Conservation (phyloP, 1,140 invertebrate species). For the Frieseomelitta varia region DNA sequence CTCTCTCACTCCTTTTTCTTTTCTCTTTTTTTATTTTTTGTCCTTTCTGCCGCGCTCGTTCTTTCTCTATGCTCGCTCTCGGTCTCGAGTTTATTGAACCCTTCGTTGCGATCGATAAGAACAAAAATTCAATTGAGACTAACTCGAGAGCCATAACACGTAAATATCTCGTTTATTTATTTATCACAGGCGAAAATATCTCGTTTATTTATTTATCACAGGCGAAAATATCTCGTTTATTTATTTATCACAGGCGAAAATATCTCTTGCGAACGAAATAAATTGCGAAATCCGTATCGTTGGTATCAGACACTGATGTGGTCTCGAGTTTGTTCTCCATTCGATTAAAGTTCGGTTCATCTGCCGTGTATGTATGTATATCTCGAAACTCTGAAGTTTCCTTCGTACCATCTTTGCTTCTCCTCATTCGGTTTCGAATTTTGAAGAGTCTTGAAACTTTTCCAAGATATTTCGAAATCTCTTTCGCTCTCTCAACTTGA, state of each 20-base stretch:
- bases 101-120: constrained; percentile 2
- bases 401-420: not conserved
- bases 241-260: too few species aligned
- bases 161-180: not conserved
- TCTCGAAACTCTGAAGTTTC: too few species aligned
- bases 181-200: too few species aligned
- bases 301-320: not conserved
- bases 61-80: too few species aligned
- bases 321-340: not conserved
- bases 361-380: too few species aligned
- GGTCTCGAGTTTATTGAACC: constrained; percentile 34
- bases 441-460: too few species aligned
- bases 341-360: not conserved
- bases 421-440: not conserved
- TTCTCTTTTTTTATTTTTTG: not conserved
- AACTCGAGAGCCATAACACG: not conserved
- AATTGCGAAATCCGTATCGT: not conserved
- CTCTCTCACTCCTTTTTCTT: not conserved
- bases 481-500: too few species aligned
- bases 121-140: constrained; percentile 1
- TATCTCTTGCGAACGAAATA: not conserved
- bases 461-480: too few species aligned
- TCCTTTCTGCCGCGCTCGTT: not conserved
- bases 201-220: too few species aligned
- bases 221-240: too few species aligned